Base-by-base conservation (phyloP, 1,140 invertebrate species). In the Lordiphosa mommai region DNA sequence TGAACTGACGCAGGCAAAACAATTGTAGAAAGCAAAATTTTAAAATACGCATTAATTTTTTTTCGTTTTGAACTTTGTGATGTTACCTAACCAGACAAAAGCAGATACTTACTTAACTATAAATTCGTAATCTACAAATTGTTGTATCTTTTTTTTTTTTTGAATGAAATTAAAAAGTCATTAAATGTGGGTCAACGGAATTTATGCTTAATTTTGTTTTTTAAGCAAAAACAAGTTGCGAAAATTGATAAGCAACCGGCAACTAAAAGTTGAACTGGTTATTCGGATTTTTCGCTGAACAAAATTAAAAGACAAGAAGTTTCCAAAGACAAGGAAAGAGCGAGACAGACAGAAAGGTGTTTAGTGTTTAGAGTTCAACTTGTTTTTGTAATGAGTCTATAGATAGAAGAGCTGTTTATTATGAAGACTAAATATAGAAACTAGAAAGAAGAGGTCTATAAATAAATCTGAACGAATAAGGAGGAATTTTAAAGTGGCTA, bases 141-240 rank as follows among this genome's bases (percentile, higher is more conserved):
- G 7, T 55, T 3, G 38, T 36, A 34, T 27, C 4, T 33, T 7
- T 37, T 29, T 47, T 27, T n/a, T 58, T 40, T 36, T 20, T 63
- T 61, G 3, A 23, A 37, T 38, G 29, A 36, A 46, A 17, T 27
- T 44, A 55, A 12, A 50, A 30, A 57, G 20, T 57, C 36, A 37
- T 58, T 52, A 40, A 59, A 73, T 73, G 63, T 74, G 59, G 71
- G 71, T 69, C 65, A 69, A 74, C 59, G 32, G 36, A 37, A 70
- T 47, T 43, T 17, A 37, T 17, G 33, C 68, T 72, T 48, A 33
- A 4, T 50, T 64, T 71, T 34, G 37, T 53, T 64, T 32, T 58
- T 71, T 34, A 4, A 34, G 23, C 7, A 17, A 56, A 71, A 71
- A 60, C 65, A 29, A 71, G 59, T 65, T 71, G 40, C 36, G 52